These are phyloP conservation scores for Heterocephalus glaber DNA, from an alignment of 2,113 vertebrate genomes.

Conservation along the genomic window DNA sequence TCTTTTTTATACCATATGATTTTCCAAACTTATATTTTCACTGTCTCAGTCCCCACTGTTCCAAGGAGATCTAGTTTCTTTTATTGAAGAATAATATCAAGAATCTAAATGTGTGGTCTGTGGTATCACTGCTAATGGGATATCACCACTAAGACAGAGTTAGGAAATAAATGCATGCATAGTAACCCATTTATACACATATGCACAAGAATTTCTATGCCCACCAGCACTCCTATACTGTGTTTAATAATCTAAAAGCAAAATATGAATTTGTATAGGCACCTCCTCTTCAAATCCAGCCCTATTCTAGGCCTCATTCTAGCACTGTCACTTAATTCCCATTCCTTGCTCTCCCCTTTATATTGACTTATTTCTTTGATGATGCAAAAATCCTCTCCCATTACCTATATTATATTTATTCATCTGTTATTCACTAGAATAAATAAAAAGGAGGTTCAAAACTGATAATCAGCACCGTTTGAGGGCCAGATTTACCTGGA, in stretches of 20 bases:
- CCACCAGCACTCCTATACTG: not conserved
- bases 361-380: not conserved
- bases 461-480: not conserved
- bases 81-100: not conserved
- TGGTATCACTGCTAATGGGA: not conserved
- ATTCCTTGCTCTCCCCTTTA: not conserved
- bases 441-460: not conserved
- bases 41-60: not conserved
- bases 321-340: not conserved
- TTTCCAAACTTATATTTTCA: not conserved
- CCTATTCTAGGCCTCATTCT: not conserved
- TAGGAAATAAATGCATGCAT: not conserved
- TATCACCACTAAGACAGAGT: not conserved
- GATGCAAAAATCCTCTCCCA: not conserved
- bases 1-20: not conserved
- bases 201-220: not conserved
- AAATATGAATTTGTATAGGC: not conserved
- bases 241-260: not conserved
- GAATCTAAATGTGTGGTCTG: not conserved
- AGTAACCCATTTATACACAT: not conserved
- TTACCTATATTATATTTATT: not conserved
- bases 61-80: not conserved
- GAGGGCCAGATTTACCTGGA: not conserved
- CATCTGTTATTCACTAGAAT: not conserved
- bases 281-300: not conserved